phyloP scores from a whole-genome alignment of 2,797 vertebrate species.

The Triplophysa bombifrons region DNA sequence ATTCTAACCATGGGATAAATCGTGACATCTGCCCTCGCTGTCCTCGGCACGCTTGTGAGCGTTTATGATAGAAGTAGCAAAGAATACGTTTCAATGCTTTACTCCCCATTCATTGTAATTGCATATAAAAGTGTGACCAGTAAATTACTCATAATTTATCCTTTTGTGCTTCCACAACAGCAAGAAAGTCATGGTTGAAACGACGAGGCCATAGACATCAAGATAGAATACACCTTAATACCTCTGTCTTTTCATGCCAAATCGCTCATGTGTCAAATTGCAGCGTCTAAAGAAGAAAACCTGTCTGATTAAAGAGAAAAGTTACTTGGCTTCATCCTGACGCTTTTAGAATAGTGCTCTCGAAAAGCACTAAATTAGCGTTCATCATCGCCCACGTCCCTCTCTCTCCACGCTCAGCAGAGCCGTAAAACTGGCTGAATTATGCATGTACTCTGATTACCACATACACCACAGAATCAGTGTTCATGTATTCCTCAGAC shows the following conservation, averaged over 20 bases:
- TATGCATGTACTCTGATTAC: slow-evolving; percentile 56
- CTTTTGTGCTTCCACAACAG: neutral
- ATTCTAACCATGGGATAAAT: neutral
- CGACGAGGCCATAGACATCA: neutral
- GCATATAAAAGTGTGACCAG: neutral
- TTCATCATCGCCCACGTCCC: slow-evolving; percentile 49
- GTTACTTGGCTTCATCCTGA: slow-evolving; percentile 15
- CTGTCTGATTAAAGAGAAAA: slow-evolving; percentile 14
- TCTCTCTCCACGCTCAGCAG: slow-evolving; percentile 26
- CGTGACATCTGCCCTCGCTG: neutral
- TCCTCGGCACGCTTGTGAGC: neutral
- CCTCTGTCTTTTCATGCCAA: neutral
- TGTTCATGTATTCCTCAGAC: slow-evolving; percentile 47
- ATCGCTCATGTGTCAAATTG: slow-evolving; percentile 14
- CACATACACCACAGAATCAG: slow-evolving; percentile 39
- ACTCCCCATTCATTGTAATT: neutral
- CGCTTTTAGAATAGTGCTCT: slow-evolving; percentile 26
- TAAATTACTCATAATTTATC: neutral
- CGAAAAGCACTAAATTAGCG: slow-evolving; percentile 33
- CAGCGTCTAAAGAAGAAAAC: slow-evolving; percentile 14
- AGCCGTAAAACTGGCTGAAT: slow-evolving; percentile 48
- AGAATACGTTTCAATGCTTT: neutral
- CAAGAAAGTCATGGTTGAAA: neutral
- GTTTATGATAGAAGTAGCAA: neutral
- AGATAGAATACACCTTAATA: neutral